Evolutionary conservation across 2,797 vertebrate genomes (phyloP).

Genomic region (Semaprochilodus insignis): DNA sequence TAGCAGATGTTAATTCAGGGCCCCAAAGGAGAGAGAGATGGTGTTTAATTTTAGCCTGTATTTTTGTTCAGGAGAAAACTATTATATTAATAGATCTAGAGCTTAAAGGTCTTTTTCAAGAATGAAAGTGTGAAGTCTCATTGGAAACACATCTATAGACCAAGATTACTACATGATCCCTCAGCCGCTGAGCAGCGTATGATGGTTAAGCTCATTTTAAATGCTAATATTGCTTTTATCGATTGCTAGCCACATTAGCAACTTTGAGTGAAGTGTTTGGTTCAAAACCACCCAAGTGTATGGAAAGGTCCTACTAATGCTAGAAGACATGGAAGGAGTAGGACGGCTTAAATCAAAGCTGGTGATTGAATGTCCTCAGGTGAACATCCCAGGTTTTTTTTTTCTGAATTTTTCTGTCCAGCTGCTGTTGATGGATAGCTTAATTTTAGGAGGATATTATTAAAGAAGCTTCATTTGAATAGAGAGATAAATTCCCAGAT

Average conservation of each 20-base stretch:
- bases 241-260: background rate
- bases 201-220: background rate
- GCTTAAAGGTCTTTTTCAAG: no score
- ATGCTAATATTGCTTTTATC: background rate
- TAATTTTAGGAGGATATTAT: slow-evolving; percentile 57
- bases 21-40: no score
- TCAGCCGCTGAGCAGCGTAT: background rate
- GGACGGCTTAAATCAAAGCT: background rate
- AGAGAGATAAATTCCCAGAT: slow-evolving; percentile 68
- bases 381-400: background rate
- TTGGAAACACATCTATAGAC: background rate
- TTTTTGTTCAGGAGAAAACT: background rate
- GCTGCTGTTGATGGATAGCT: slow-evolving; percentile 52
- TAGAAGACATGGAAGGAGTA: no score
- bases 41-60: no score
- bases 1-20: no score
- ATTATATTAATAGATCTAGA: no score
- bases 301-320: no score
- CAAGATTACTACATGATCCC: background rate
- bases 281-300: background rate
- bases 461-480: slow-evolving; percentile 70
- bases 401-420: slow-evolving; percentile 4
- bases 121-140: no score
- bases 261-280: background rate
- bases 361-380: slow-evolving; percentile 7